Percentiles rank a stretch among this genome's conserved stretches.
Conservation (phyloP, 2,113 vertebrate genomes). For the Thamnophis sirtalis region DNA sequence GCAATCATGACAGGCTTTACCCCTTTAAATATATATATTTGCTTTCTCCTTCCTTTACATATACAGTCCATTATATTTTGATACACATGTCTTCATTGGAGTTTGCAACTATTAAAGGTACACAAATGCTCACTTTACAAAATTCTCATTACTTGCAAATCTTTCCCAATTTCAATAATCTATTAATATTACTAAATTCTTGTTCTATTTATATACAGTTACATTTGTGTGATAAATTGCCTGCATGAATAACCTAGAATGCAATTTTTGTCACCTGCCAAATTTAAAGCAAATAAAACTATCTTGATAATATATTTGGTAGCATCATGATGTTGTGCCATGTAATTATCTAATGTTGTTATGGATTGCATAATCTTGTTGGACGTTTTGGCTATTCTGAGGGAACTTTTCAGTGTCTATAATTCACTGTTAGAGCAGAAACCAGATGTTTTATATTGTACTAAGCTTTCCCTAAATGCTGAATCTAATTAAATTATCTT, state of each 20-base stretch:
- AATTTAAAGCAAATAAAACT: constrained; percentile 26
- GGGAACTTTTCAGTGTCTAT: constrained; percentile 18
- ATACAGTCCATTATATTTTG: constrained; percentile 36
- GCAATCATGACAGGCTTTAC: background rate
- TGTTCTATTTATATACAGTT: constrained; percentile 51
- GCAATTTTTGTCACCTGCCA: constrained; percentile 29
- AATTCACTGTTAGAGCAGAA: constrained; percentile 13
- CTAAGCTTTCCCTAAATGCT: background rate
- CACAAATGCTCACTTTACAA: constrained; percentile 52
- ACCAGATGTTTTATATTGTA: constrained; percentile 16
- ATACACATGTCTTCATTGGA: constrained; percentile 44
- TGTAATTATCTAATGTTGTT: background rate
- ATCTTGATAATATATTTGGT: constrained; percentile 3
- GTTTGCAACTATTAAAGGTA: constrained; percentile 48
- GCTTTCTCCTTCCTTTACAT: constrained; percentile 26
- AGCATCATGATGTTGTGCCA: constrained; percentile 4
- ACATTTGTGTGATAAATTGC: constrained; percentile 50
- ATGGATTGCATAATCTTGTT: background rate
- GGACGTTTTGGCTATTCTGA: constrained; percentile 14
- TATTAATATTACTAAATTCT: constrained; percentile 54
- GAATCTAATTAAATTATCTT: background rate
- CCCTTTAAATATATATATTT: constrained; percentile 24
- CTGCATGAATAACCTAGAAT: constrained; percentile 41
- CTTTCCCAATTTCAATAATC: constrained; percentile 49
- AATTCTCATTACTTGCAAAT: constrained; percentile 46